phyloP scores from a whole-genome alignment of 1,140 invertebrate genomes.

The Hetaerina americana region DNA sequence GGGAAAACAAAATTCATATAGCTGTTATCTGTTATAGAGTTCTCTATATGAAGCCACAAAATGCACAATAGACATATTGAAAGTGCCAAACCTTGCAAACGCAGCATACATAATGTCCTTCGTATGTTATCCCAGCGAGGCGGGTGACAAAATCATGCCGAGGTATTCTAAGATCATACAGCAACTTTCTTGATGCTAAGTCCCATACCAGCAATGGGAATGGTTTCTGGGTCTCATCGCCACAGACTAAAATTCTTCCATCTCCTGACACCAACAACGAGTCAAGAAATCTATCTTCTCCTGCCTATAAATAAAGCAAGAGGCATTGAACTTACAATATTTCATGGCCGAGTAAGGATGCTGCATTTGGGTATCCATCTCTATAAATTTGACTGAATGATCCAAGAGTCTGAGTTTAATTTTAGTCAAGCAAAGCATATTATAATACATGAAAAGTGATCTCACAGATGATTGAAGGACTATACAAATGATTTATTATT shows the following conservation, averaged over 20 bases:
- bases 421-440: too few species aligned
- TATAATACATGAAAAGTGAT: too few species aligned
- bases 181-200: conserved; percentile 61
- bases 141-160: conserved; percentile 79
- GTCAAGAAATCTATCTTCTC: conserved; percentile 77
- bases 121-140: conserved; percentile 70
- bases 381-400: too few species aligned
- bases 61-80: too few species aligned
- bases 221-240: conserved; percentile 82
- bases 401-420: too few species aligned
- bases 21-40: too few species aligned
- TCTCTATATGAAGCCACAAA: too few species aligned
- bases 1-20: conserved; percentile 2
- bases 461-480: too few species aligned
- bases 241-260: conserved; percentile 72
- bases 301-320: conserved; percentile 31
- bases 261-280: conserved; percentile 75
- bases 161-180: conserved; percentile 75
- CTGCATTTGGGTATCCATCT: too few species aligned
- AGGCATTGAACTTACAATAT: too few species aligned
- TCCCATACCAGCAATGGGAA: conserved; percentile 83
- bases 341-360: too few species aligned
- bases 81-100: conserved; percentile 35
- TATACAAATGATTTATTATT: too few species aligned
- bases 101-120: conserved; percentile 53